phyloP scores from a whole-genome alignment of 2,113 vertebrate species.

The Bungarus multicinctus region DNA sequence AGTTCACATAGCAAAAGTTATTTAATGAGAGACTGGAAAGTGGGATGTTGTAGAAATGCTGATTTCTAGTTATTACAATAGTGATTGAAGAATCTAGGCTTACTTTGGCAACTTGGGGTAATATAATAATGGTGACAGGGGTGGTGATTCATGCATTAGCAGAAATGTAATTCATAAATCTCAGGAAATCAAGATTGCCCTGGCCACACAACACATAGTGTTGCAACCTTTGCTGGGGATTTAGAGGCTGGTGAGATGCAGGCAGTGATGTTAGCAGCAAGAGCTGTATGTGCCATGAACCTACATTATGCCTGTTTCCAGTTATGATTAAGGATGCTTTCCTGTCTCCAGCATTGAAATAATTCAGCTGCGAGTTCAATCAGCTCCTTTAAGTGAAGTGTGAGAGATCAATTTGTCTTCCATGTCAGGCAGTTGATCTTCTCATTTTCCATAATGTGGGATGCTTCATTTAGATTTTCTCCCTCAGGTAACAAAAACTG shows the following conservation, averaged over 20 bases:
- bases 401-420: background rate
- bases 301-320: background rate
- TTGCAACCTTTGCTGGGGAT: background rate
- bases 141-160: background rate
- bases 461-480: background rate
- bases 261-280: background rate
- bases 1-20: background rate
- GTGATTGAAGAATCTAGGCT: background rate
- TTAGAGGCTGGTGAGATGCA: background rate
- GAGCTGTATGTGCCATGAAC: background rate
- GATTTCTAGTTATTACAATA: background rate
- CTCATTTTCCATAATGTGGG: background rate
- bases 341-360: background rate
- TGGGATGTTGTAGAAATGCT: background rate
- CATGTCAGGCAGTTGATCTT: background rate
- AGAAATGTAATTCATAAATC: background rate
- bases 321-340: background rate
- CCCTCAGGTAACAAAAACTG: background rate
- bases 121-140: background rate
- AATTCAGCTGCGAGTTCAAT: background rate
- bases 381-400: background rate
- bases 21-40: background rate
- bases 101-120: background rate
- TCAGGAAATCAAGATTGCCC: background rate
- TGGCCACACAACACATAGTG: background rate